Conservation (phyloP, 2,888 invertebrate species). For the Altica lythri region DNA sequence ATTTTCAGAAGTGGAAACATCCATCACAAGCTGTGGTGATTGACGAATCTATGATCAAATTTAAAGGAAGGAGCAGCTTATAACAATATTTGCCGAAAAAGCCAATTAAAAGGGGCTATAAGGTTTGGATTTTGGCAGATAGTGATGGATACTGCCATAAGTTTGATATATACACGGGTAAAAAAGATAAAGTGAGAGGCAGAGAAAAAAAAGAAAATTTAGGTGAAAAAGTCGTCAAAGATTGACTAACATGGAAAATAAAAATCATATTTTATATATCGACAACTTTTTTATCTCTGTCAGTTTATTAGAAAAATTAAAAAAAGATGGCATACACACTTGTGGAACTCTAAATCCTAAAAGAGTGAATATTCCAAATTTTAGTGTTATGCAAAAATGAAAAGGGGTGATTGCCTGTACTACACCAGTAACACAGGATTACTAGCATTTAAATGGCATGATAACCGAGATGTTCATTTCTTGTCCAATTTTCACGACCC, state of each 20-base stretch:
- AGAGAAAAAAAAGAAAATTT: neutral
- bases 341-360: slow-evolving; percentile 37
- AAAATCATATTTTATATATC: slow-evolving; percentile 41
- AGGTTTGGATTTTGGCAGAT: slow-evolving; percentile 16
- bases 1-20: slow-evolving; percentile 18
- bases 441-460: slow-evolving; percentile 41
- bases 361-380: slow-evolving; percentile 34
- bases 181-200: neutral
- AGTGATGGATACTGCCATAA: slow-evolving; percentile 16
- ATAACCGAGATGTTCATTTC: slow-evolving; percentile 42
- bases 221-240: slow-evolving; percentile 36
- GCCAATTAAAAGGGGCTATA: slow-evolving; percentile 25
- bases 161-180: neutral
- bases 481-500: slow-evolving; percentile 43
- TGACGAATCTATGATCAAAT: slow-evolving; percentile 27
- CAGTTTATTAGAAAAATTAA: slow-evolving; percentile 33
- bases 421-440: slow-evolving; percentile 36
- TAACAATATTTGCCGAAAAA: slow-evolving; percentile 28
- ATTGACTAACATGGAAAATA: slow-evolving; percentile 32
- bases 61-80: slow-evolving; percentile 22
- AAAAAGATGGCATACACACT: slow-evolving; percentile 30
- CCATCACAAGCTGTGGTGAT: slow-evolving; percentile 12
- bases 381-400: slow-evolving; percentile 31
- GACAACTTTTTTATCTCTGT: slow-evolving; percentile 44
- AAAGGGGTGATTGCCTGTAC: slow-evolving; percentile 40